A percentile compares a stretch with the other conserved stretches of the same genome.
phyloP scores from a whole-genome alignment of 1,140 invertebrate genomes.

The Papilio dardanus region DNA sequence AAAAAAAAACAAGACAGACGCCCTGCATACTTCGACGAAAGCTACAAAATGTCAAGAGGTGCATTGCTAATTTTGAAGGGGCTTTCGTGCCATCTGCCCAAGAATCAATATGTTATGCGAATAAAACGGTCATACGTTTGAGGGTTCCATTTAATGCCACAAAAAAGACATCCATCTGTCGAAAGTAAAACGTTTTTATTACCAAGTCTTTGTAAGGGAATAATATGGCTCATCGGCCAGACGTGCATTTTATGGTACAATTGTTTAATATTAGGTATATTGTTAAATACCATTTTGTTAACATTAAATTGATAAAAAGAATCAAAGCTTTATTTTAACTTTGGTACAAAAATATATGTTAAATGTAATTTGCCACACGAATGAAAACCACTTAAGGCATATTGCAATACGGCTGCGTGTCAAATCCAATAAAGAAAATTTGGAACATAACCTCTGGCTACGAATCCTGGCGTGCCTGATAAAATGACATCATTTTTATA shows the following conservation, averaged over 20 bases:
- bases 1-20: constrained; percentile 13
- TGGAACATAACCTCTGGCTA: constrained; percentile 55
- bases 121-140: constrained; percentile 30
- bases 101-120: constrained; percentile 13
- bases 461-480: constrained; percentile 51
- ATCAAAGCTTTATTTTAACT: background rate
- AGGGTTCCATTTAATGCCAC: constrained; percentile 20
- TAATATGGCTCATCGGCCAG: background rate
- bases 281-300: no score
- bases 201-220: background rate
- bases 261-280: background rate
- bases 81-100: constrained; percentile 21
- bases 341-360: background rate
- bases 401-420: constrained; percentile 40
- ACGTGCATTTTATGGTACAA: background rate
- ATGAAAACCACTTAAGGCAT: background rate
- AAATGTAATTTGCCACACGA: background rate
- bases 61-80: constrained; percentile 23
- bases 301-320: background rate
- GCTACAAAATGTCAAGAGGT: constrained; percentile 7
- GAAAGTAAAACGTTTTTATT: constrained; percentile 22
- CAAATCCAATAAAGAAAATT: constrained; percentile 63
- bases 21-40: background rate
- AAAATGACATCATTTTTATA: constrained; percentile 49
- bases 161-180: constrained; percentile 23